Base-by-base conservation (phyloP, 2,113 vertebrate species). In the Engraulis encrasicolus region DNA sequence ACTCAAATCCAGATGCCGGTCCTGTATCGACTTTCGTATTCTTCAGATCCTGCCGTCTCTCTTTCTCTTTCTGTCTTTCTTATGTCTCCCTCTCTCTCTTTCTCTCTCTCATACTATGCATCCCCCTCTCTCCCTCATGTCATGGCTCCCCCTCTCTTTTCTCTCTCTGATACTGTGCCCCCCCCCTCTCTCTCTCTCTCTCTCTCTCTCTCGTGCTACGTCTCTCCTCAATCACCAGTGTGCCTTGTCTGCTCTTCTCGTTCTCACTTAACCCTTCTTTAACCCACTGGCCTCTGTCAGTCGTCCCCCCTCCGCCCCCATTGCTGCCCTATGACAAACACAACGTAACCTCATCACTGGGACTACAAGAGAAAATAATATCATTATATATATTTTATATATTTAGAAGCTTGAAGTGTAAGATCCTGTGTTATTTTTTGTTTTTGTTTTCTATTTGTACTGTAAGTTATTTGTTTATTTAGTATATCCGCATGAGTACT, bases 391-490 rank as follows among this genome's bases (percentile, higher is more conserved):
- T 71, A 71, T 71, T 71, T 34, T 71, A 71, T 71, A 31, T 71
- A 31, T 71, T n/a, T 71, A 71, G 61, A 71, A 15, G 61, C 27
- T 71, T 12, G 31, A 71, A 71, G 31, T 71, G 61, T 71, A 34
- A 71, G 61, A 71, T 12, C 27, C 40, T 9, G 86, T 92, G 89
- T 93, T 89, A 85, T 92, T 86, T 91, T 92, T 91, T 45, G 87
- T 93, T 83, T 83, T 78, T 92, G 88, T 86, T 91, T 81, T 84
- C 87, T 89, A 79, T 89, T 37, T 84, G 87, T 90, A 87, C 61
- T 93, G 92, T 91, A 94, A 95, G 90, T 94, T 95, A 94, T 93
- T 89, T 81, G 80, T 82, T 94, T 92, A 88, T 86, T 87, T 94
- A 93, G 93, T 93, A 92, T 85, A 90, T 93, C 93, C 91, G 91